These are phyloP conservation scores for Betta splendens DNA, from an alignment of 2,797 vertebrate genomes.

Conservation along the genomic window DNA sequence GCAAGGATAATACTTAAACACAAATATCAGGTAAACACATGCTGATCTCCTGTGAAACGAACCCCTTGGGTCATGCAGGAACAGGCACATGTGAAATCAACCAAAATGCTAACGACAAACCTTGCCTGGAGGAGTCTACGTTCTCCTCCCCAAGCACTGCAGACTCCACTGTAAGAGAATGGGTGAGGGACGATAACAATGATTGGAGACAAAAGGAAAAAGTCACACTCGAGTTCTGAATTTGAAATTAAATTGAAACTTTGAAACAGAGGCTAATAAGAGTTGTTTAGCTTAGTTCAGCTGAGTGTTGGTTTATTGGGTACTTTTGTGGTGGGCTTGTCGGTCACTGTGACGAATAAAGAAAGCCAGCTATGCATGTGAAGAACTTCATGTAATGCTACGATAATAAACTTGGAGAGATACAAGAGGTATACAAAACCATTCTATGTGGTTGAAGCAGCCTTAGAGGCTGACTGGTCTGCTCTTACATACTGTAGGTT, in stretches of 20 bases:
- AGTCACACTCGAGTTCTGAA: conserved; percentile 14
- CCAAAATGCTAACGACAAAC: conserved; percentile 67
- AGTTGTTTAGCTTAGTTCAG: too few relatives aligned
- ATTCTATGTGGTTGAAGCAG: too few relatives aligned
- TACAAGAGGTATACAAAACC: too few relatives aligned
- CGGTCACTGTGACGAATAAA: not conserved
- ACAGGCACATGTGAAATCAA: conserved; percentile 6
- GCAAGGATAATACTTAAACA: not conserved
- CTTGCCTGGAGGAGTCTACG: conserved; percentile 78
- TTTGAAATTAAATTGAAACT: too few relatives aligned
- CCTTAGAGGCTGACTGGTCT: too few relatives aligned
- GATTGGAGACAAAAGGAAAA: not conserved
- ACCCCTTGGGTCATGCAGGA: conserved; percentile 56
- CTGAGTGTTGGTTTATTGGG: too few relatives aligned
- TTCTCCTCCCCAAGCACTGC: conserved; percentile 76
- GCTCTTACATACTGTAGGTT: too few relatives aligned
- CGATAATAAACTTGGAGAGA: too few relatives aligned
- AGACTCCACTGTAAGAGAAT: conserved; percentile 79
- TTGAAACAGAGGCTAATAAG: too few relatives aligned
- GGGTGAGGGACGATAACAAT: conserved; percentile 24
- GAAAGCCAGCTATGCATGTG: not conserved
- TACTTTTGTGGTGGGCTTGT: too few relatives aligned
- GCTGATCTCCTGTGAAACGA: conserved; percentile 38
- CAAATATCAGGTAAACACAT: conserved; percentile 30
- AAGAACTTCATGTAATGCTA: too few relatives aligned